These are phyloP conservation scores for Microtus montanus DNA, from an alignment of 2,113 vertebrate genomes.

Conservation along the genomic window DNA sequence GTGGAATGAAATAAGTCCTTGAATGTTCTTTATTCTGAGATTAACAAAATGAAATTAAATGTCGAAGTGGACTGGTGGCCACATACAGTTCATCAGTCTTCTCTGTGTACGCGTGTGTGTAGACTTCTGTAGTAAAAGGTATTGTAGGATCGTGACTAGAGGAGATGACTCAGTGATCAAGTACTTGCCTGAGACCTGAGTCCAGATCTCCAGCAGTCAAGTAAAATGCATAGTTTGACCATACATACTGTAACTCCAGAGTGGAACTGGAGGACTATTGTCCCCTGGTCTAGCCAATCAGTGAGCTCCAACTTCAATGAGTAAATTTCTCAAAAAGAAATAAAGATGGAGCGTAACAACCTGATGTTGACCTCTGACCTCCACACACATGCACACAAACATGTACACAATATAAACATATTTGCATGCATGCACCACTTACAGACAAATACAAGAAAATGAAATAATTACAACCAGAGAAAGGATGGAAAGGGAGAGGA, in stretches of 20 bases:
- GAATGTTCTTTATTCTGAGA: conserved; percentile 15
- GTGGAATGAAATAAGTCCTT: background rate
- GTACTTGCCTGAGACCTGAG: background rate
- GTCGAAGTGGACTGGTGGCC: background rate
- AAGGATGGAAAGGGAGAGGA: background rate
- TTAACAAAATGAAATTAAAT: conserved; percentile 36
- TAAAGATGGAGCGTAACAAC: background rate
- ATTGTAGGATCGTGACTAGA: background rate
- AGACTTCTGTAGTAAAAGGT: background rate
- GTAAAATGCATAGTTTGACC: background rate
- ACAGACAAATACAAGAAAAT: background rate
- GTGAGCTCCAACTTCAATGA: background rate
- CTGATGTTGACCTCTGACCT: background rate
- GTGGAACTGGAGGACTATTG: background rate
- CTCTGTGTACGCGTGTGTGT: background rate
- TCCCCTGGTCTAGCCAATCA: background rate
- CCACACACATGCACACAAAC: background rate
- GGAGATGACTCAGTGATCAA: background rate
- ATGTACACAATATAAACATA: background rate
- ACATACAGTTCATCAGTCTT: background rate
- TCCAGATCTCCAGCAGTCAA: background rate
- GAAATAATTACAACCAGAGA: background rate
- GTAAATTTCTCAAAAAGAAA: background rate
- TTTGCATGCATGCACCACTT: background rate
- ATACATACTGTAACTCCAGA: background rate